Base-by-base conservation (phyloP, 2,113 vertebrate species). In the Hemibates koningsi region DNA sequence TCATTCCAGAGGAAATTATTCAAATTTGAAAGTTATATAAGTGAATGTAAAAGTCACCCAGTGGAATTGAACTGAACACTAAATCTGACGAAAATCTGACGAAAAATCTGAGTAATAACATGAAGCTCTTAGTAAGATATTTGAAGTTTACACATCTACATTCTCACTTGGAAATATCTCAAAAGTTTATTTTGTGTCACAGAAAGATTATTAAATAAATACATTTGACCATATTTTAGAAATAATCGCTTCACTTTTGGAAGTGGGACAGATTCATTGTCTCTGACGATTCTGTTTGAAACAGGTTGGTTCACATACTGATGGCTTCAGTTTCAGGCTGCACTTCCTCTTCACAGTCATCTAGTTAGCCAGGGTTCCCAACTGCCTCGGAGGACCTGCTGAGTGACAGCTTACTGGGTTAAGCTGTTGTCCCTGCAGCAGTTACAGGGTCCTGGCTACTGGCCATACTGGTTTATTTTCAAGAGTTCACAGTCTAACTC, bases 131-230 rank as follows among this genome's bases (percentile, higher is more conserved):
- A 34, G 2, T 61, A 3, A 34, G 29, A 63, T 34, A 4, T 34
- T 34, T 61, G 9, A 36, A n/a, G 32, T 66, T 66, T 36, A n/a
- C 1, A 66, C 17, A 36, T 38, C 6, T 12, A 38, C 34, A 38
- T 21, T 12, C 6, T 36, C 6, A 12, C 17, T 0, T 7, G 9
- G 38, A 38, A 36, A 66, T n/a, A 5, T 38, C 34, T 0, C 11
- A 0, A n/a, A 21, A 12, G 34, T 66, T 66, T 63, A 36, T 63
- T 1, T 63, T 19, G 29, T 63, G 59, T 19, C 29, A 0, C 29
- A 34, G 59, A 63, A 63, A 63, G 16, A 19, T 10, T 19, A 63
- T 19, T 19, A 63, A 34, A 34, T 61, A 34, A 17, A 63, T 0
- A 6, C 5, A 63, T 63, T 11, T 29, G 56, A 59, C 2, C 56